Evolutionary conservation across 2,888 invertebrate species (phyloP).

Genomic region (Ptychoptera albimana): DNA sequence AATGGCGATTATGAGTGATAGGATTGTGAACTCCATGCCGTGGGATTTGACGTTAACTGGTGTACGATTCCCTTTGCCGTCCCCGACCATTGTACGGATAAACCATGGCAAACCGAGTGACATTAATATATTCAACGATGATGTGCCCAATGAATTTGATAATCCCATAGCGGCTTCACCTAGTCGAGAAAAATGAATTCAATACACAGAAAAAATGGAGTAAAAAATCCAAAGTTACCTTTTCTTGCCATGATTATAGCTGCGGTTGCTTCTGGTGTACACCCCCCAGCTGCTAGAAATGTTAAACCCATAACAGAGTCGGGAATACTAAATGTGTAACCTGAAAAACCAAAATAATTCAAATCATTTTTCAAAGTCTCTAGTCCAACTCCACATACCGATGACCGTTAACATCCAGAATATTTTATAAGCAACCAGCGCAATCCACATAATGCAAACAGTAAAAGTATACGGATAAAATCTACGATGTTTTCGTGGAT

Average conservation of each 20-base stretch:
- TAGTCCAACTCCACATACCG: constrained; percentile 33
- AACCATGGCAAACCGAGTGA: constrained; percentile 67
- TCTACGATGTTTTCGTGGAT: constrained; percentile 40
- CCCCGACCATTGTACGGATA: constrained; percentile 38
- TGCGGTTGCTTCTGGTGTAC: constrained; percentile 66
- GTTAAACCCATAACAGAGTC: constrained; percentile 86
- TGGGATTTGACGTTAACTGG: constrained; percentile 50
- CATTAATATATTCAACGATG: constrained; percentile 58
- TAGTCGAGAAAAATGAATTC: background rate
- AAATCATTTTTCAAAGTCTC: background rate
- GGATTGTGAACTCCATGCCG: constrained; percentile 58
- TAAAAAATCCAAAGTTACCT: constrained; percentile 36
- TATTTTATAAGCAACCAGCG: constrained; percentile 65
- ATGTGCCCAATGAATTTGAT: constrained; percentile 63
- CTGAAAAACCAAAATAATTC: constrained; percentile 24
- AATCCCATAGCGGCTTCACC: constrained; percentile 53
- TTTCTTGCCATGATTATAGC: constrained; percentile 72
- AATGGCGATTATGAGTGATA: constrained; percentile 55
- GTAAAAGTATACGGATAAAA: constrained; percentile 64
- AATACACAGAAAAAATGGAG: background rate
- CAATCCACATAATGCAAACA: constrained; percentile 79
- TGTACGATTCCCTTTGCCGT: constrained; percentile 14
- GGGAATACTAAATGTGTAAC: constrained; percentile 59
- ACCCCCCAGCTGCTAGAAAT: constrained; percentile 78
- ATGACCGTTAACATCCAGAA: constrained; percentile 87